Percentiles rank a stretch among this genome's conserved stretches.
phyloP scores from a whole-genome alignment of 2,113 vertebrate genomes.

The Perognathus longimembris region DNA sequence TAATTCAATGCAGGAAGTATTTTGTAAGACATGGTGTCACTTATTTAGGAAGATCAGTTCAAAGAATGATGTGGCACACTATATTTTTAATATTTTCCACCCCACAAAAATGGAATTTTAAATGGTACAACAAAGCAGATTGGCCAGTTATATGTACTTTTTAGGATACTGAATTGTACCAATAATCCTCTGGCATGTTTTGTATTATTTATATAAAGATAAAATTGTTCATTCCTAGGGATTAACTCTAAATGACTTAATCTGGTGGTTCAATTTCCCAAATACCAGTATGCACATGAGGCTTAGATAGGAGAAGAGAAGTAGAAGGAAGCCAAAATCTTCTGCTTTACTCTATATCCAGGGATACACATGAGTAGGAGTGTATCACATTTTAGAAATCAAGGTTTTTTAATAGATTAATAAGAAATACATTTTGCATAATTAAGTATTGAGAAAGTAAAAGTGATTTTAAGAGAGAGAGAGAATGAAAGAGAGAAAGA shows the following conservation, averaged over 20 bases:
- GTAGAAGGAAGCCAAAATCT: background rate
- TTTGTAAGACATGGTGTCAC: background rate
- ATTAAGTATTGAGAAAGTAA: background rate
- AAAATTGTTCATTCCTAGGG: background rate
- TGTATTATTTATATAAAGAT: background rate
- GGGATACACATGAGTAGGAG: accelerated
- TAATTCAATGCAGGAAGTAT: background rate
- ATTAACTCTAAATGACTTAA: background rate
- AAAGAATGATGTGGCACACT: background rate
- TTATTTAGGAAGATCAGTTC: background rate
- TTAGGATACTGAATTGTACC: background rate
- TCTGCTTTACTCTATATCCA: background rate
- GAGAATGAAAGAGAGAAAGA: no score
- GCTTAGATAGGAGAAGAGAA: background rate
- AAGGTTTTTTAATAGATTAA: background rate
- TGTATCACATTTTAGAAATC: background rate
- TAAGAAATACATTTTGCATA: background rate
- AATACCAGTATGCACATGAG: background rate
- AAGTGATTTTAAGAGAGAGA: background rate
- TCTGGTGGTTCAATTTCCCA: background rate
- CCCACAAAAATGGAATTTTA: background rate
- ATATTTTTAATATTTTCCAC: background rate
- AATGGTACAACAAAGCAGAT: background rate
- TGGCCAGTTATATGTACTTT: background rate
- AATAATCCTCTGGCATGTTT: background rate